Evolutionary conservation across 2,113 vertebrate genomes (phyloP).

Genomic region (Pseudolaguvia tuberculata): DNA sequence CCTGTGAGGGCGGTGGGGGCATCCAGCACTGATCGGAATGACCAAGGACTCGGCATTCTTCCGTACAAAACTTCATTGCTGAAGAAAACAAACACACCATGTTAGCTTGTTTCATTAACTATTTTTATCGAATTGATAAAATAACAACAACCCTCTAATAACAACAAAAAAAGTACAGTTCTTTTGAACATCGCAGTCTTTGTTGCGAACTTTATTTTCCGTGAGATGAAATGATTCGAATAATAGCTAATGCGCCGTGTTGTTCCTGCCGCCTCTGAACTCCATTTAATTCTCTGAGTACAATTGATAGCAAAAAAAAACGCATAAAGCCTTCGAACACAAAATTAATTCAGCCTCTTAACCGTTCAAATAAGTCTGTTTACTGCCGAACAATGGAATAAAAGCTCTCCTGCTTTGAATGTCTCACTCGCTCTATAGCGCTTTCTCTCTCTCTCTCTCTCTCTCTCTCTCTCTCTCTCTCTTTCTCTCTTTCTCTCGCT

Average conservation of each 20-base stretch:
- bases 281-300: slow-evolving; percentile 37
- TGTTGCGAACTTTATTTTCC: slow-evolving; percentile 4
- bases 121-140: neutral
- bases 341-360: slow-evolving; percentile 59
- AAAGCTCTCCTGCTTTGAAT: slow-evolving; percentile 45
- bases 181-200: neutral
- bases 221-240: slow-evolving; percentile 28
- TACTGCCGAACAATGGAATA: slow-evolving; percentile 40
- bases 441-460: slow-evolving; percentile 12
- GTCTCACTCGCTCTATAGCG: slow-evolving; percentile 13
- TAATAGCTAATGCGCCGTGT: slow-evolving; percentile 31
- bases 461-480: too few relatives aligned
- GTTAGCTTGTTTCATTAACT: neutral
- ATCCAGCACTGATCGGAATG: slow-evolving; percentile 99
- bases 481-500: slow-evolving; percentile 14
- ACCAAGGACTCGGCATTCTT: slow-evolving; percentile 90
- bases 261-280: slow-evolving; percentile 18
- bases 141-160: neutral
- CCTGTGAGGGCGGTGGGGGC: slow-evolving; percentile 81
- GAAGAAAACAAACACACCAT: slow-evolving; percentile 24
- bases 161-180: neutral
- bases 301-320: slow-evolving; percentile 20
- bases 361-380: slow-evolving; percentile 55
- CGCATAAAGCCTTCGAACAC: slow-evolving; percentile 24
- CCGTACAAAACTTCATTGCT: slow-evolving; percentile 93